Evolutionary conservation across 2,888 invertebrate genomes (phyloP).

Genomic region (Caenorhabditis sinica): DNA sequence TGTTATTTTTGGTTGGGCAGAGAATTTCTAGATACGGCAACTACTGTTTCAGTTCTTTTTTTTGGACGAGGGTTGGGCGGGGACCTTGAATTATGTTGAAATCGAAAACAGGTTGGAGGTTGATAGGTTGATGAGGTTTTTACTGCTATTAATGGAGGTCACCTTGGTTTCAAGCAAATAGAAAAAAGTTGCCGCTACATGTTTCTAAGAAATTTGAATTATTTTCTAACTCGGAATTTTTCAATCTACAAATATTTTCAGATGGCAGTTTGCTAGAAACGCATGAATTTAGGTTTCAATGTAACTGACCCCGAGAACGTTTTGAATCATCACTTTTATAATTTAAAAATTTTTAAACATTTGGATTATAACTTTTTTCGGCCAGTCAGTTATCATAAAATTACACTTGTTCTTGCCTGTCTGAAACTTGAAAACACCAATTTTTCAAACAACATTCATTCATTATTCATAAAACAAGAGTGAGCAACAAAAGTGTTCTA

Average conservation of each 20-base stretch:
- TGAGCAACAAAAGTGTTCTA: conserved; percentile 50
- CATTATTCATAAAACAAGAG: conserved; percentile 43
- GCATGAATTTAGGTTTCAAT: no score
- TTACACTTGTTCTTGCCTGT: not conserved
- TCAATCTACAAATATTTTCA: no score
- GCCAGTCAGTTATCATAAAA: not conserved
- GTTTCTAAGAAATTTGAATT: no score
- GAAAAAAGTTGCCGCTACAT: no score
- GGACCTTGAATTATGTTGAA: not conserved
- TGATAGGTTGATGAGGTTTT: not conserved
- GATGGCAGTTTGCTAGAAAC: no score
- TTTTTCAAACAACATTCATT: conserved; percentile 30
- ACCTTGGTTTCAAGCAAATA: no score
- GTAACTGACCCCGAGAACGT: no score
- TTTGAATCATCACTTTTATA: no score
- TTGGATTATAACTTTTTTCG: no score
- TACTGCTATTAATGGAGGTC: not conserved
- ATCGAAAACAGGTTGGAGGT: not conserved
- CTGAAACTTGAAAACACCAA: not conserved
- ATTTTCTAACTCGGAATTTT: no score
- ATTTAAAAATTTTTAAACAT: no score
- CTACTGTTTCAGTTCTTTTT: conserved; percentile 1
- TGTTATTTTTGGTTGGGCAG: conserved; percentile 15
- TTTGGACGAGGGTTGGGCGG: not conserved
- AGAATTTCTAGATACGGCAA: not conserved